Base-by-base conservation (phyloP, 1,140 invertebrate species). In the Bombus superbus region DNA sequence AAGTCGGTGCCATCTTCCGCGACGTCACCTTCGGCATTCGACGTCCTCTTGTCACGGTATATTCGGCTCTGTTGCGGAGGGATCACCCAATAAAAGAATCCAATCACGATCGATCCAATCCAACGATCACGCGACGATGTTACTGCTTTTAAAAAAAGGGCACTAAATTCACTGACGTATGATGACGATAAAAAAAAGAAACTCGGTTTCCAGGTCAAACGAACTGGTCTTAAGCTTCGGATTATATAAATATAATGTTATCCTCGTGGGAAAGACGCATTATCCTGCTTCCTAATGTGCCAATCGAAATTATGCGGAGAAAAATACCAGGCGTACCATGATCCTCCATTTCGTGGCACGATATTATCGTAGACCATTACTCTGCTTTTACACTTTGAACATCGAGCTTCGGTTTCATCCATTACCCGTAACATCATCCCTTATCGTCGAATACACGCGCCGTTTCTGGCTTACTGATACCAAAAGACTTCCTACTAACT, bases 11-110 rank as follows among this genome's bases (percentile, higher is more conserved):
- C 89, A 82, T 87, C 66, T 47, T 59, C 66, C 32, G 79, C 81
- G 85, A 87, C 32, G 69, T 84, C 73, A 69, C 81, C 81, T 35
- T 8, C 15, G 72, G 38, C 35, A 76, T 83, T 79, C 66, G 88
- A 90, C 84, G 82, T 71, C 78, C 68, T 77, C 62, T 66, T 89
- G 88, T 89, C 89, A 89, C 88, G 88, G 64, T 77, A 89, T 78
- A 88, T 89, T 80, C 38, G 35, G 38, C 28, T 64, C 0, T 57
- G 72, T 38, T 32, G 44, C 57, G 25, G 66, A 64, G 5, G 13
- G 22, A 75, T 32, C 69, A 3, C 10, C 9, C 25, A 35, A 38
- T 2, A n/a, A 62, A 42, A 15, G 13, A 10, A 66, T 42, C 35
- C n/a, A 44, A 47, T 42, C 28, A 40, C 44, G 22, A 62, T 81